Evolutionary conservation across 2,113 vertebrate genomes (phyloP).

Genomic region (Perognathus longimembris): DNA sequence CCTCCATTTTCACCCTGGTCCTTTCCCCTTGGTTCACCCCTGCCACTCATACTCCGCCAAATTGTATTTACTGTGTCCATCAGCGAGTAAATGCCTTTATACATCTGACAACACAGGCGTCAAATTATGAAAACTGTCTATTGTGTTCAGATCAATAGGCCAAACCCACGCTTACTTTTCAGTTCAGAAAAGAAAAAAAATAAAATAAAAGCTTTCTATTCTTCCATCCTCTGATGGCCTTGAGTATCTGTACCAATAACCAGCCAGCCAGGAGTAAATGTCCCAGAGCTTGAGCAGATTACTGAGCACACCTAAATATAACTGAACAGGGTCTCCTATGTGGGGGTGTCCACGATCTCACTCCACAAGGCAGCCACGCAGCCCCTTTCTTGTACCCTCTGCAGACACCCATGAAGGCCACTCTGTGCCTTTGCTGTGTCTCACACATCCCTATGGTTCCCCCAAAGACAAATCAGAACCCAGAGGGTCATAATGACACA

Average conservation of each 20-base stretch:
- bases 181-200: background rate
- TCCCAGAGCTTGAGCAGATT: background rate
- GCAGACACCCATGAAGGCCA: background rate
- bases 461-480: background rate
- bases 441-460: background rate
- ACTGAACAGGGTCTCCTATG: background rate
- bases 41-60: background rate
- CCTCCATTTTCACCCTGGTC: background rate
- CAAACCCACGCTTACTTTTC: conserved; percentile 55
- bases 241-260: conserved; percentile 43
- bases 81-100: conserved; percentile 35
- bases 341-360: background rate
- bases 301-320: fast-evolving
- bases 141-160: conserved; percentile 48
- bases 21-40: background rate
- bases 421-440: background rate
- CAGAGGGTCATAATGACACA: background rate
- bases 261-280: background rate
- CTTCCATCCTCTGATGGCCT: background rate
- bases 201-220: conserved; percentile 27
- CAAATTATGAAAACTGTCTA: conserved; percentile 46
- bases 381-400: background rate
- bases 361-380: background rate
- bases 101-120: background rate
- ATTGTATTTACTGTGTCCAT: background rate